Evolutionary conservation across 2,113 vertebrate species (phyloP).

Genomic region (Murina feae): DNA sequence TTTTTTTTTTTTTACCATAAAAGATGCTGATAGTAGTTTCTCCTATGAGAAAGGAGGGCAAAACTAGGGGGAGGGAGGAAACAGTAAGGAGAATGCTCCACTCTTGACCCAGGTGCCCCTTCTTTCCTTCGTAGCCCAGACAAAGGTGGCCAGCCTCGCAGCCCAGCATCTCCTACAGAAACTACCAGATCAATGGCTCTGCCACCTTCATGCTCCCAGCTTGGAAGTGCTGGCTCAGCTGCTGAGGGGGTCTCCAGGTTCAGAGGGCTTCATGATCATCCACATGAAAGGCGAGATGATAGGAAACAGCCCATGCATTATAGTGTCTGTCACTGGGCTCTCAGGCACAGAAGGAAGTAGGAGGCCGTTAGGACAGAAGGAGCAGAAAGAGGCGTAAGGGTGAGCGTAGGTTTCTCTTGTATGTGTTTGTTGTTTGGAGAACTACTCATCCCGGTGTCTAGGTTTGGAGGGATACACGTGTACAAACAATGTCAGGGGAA

Average conservation of each 20-base stretch:
- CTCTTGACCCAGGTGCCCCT: fast-evolving
- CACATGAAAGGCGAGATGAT: not conserved
- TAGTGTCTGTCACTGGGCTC: not conserved
- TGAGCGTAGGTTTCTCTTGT: fast-evolving
- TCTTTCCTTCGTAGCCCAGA: too few relatives aligned
- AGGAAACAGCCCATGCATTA: not conserved
- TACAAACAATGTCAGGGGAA: not conserved
- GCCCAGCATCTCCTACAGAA: not conserved
- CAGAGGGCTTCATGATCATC: not conserved
- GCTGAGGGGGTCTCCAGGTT: not conserved
- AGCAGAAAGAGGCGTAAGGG: not conserved
- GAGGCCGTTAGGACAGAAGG: not conserved
- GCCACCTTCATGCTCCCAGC: not conserved
- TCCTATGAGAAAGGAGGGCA: not conserved
- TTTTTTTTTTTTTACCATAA: not conserved
- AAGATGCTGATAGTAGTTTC: not conserved
- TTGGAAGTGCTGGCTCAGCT: not conserved
- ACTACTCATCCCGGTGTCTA: not conserved
- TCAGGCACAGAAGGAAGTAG: fast-evolving
- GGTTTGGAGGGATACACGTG: not conserved
- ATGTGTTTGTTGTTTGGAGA: not conserved
- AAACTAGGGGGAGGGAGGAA: fast-evolving
- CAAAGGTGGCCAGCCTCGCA: not conserved
- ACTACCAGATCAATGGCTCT: not conserved
- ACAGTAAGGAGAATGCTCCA: not conserved